These are phyloP conservation scores for Alligator sinensis DNA, from an alignment of 2,113 vertebrate genomes.

Conservation along the genomic window DNA sequence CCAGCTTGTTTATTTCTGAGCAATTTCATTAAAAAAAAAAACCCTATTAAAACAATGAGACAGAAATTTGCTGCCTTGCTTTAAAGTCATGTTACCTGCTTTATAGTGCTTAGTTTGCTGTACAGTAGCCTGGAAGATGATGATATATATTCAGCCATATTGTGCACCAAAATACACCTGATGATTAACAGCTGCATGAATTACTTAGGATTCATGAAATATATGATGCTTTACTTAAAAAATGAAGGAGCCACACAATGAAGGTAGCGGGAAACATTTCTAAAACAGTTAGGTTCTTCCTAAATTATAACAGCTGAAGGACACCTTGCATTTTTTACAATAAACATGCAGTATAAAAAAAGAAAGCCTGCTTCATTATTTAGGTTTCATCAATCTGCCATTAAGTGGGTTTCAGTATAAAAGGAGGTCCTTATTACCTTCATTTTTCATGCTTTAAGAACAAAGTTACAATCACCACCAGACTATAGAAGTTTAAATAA, in stretches of 20 bases:
- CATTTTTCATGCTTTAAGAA: not conserved
- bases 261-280: not conserved
- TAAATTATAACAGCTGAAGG: not conserved
- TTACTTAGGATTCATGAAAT: not conserved
- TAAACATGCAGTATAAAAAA: not conserved
- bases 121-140: not conserved
- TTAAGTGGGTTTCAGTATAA: not conserved
- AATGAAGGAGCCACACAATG: not conserved
- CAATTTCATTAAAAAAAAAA: not conserved
- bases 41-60: not conserved
- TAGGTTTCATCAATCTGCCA: not conserved
- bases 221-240: no score
- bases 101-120: rapidly evolving
- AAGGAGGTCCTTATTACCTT: not conserved
- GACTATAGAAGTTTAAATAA: not conserved
- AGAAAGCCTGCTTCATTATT: not conserved
- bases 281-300: not conserved
- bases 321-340: not conserved
- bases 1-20: no score
- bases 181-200: not conserved
- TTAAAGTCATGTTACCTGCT: not conserved
- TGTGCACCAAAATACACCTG: not conserved
- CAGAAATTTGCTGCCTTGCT: not conserved
- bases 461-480: not conserved
- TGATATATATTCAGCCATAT: not conserved